Base-by-base conservation (phyloP, 2,113 vertebrate genomes). In the Microcebus tavaratra region DNA sequence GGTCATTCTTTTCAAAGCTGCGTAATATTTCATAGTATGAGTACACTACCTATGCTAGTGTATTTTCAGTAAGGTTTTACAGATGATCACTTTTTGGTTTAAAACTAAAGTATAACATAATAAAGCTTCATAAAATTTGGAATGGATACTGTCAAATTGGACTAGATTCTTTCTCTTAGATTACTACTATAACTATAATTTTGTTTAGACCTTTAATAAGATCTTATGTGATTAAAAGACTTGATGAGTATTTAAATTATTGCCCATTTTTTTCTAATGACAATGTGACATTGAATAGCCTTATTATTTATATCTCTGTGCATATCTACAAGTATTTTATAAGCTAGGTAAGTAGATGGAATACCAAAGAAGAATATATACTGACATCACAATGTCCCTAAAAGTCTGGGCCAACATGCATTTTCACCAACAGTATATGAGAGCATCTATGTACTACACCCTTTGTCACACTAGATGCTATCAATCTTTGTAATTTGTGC, bases 201-300 rank as follows among this genome's bases (percentile, higher is more conserved):
- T 87, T 70, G 34, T 21, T 45, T 0, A 72, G 55, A 34, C 53
- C 31, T 36, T 70, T 55, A 31, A 27, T 39, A 72, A 17, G 21
- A 86, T 50, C 72, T 84, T 53, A 68, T 20, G 65, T 75, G 68
- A 88, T 48, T 67, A 67, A 57, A 87, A 87, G 89, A 83, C 27
- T 21, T 84, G 78, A 88, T 57, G 55, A 57, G 31, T 23, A 53
- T 63, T 61, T 84, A 68, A 81, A 75, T 57, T 76, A 76, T 59
- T 75, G 59, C 94, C 76, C 55, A 21, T 21, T 21, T 57, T 55
- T 87, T 79, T 65, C 42, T 81, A 73, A 91, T 29, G 81, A 75
- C 45, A 65, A 12, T 27, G n/a, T 21, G 27, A 48, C 68, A 82
- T 15, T 67, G 65, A 34, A 20, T 3, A 68, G 34, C 20, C 68